phyloP scores from a whole-genome alignment of 2,888 invertebrate species.

The Epirrita christyi region DNA sequence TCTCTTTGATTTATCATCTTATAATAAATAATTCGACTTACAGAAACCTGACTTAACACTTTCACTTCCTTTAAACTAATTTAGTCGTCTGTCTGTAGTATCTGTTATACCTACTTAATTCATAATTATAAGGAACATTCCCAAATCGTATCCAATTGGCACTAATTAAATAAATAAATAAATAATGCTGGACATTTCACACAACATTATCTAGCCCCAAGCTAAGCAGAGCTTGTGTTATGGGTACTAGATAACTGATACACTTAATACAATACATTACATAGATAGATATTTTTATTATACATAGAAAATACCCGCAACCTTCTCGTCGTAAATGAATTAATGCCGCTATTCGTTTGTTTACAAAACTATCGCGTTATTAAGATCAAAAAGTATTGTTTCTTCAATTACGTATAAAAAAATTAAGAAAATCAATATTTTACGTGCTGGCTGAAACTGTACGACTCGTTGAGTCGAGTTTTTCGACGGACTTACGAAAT shows the following conservation, averaged over 20 bases:
- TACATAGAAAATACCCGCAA: too few species aligned
- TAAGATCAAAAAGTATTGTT: slow-evolving; percentile 20
- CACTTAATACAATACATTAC: too few species aligned
- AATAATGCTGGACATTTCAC: too few species aligned
- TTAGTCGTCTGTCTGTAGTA: neutral
- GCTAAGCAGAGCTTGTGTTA: too few species aligned
- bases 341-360: slow-evolving; percentile 50
- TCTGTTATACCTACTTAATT: slow-evolving; percentile 2
- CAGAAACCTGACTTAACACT: neutral
- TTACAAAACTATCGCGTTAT: slow-evolving; percentile 27
- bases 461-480: too few species aligned
- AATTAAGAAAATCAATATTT: too few species aligned
- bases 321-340: too few species aligned
- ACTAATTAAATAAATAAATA: too few species aligned
- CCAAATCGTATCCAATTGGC: slow-evolving; percentile 48
- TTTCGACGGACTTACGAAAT: slow-evolving; percentile 44
- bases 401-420: neutral
- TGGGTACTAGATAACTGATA: too few species aligned
- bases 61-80: neutral
- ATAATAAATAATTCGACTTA: neutral
- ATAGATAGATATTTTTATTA: too few species aligned
- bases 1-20: neutral
- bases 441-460: too few species aligned
- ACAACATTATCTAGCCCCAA: too few species aligned
- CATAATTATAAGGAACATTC: slow-evolving; percentile 28